Conservation (phyloP, 1,140 invertebrate genomes). For the Dendroctonus valens region DNA sequence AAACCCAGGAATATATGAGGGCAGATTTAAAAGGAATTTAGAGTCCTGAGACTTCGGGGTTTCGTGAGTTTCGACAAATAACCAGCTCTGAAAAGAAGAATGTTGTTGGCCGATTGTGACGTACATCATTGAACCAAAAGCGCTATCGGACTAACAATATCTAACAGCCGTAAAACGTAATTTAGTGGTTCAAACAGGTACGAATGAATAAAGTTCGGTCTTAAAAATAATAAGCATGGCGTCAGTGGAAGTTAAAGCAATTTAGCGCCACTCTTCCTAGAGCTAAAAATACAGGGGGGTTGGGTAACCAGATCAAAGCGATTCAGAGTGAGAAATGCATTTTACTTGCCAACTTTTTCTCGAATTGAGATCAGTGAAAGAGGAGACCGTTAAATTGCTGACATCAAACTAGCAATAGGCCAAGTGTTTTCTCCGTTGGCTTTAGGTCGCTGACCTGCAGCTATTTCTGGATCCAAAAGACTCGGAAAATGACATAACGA, state of each 20-base stretch:
- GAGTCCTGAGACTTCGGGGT: too few species aligned
- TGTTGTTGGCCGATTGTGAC: background rate
- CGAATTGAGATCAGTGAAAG: too few species aligned
- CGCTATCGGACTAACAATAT: background rate
- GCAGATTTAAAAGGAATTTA: background rate
- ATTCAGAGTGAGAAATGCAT: too few species aligned
- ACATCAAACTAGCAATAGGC: too few species aligned
- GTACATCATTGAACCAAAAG: too few species aligned
- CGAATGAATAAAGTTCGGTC: slow-evolving; percentile 20
- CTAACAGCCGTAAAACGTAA: slow-evolving; percentile 19
- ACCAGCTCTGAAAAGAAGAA: background rate
- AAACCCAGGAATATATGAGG: too few species aligned
- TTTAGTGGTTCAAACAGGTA: slow-evolving; percentile 26
- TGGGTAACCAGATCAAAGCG: background rate
- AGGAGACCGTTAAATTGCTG: too few species aligned
- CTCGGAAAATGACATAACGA: slow-evolving; percentile 26
- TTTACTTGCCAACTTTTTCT: too few species aligned
- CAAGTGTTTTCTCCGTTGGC: background rate
- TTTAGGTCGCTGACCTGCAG: slow-evolving; percentile 6
- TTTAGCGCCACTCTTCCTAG: slow-evolving; percentile 13
- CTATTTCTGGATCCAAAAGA: slow-evolving; percentile 21
- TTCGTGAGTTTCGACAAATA: background rate
- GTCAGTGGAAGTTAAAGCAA: slow-evolving; percentile 26
- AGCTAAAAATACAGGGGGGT: slow-evolving; percentile 18
- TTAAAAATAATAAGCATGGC: slow-evolving; percentile 26